Percentiles rank a stretch among this genome's conserved stretches.
Conservation (phyloP, 2,113 vertebrate genomes). For the Epinephelus cyanopodus region DNA sequence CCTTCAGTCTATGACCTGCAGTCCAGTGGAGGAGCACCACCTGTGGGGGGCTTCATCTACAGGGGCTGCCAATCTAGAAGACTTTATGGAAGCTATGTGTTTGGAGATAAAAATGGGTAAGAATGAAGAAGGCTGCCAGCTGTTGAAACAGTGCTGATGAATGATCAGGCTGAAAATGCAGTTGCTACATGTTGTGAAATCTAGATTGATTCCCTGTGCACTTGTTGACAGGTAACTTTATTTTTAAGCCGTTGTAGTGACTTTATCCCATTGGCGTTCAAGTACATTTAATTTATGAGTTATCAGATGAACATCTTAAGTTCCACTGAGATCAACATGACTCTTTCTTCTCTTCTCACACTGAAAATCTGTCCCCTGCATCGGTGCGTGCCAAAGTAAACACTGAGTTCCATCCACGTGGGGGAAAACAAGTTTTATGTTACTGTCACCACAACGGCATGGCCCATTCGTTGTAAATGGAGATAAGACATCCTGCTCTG, state of each 20-base stretch:
- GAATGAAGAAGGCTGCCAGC: conserved; percentile 37
- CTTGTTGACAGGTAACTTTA: background rate
- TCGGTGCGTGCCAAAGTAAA: conserved; percentile 64
- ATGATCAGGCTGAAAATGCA: background rate
- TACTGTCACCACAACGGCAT: conserved; percentile 53
- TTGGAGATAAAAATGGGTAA: conserved; percentile 96
- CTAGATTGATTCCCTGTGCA: background rate
- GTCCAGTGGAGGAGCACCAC: conserved; percentile 89
- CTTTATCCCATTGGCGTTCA: conserved; percentile 14
- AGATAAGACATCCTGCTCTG: conserved; percentile 66
- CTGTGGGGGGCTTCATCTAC: conserved; percentile 97
- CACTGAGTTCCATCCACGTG: conserved; percentile 45
- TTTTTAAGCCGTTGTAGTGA: background rate
- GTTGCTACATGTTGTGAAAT: conserved; percentile 4
- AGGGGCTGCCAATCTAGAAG: conserved; percentile 97
- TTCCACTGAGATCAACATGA: conserved; percentile 20
- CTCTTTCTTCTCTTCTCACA: conserved; percentile 38
- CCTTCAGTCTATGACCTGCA: conserved; percentile 95
- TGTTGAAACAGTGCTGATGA: background rate
- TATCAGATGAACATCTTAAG: background rate
- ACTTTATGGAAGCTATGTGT: conserved; percentile 96
- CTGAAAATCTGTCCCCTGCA: conserved; percentile 44
- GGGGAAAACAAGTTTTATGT: conserved; percentile 62
- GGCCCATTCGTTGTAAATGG: conserved; percentile 73
- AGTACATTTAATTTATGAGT: conserved; percentile 16